Evolutionary conservation across 2,113 vertebrate genomes (phyloP), one percentile per base, ranked within the genome.

Genomic region (Oryzias melastigma): DNA sequence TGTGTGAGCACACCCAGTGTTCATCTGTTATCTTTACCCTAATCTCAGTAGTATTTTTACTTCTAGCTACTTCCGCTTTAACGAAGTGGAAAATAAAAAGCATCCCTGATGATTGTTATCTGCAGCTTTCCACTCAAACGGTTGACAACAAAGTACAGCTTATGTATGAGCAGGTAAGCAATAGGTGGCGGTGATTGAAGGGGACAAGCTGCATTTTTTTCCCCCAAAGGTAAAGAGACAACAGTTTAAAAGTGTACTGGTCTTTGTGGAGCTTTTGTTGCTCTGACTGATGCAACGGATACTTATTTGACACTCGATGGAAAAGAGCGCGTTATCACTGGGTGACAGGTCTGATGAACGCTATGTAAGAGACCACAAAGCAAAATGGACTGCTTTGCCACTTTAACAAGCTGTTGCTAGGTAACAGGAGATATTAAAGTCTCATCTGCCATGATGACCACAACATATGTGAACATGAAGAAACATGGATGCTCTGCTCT

Each of bases 181-280:
- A 60, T 49, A 78, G 73, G 76, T 58, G 60, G 22, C 52, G 10
- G 43, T 76, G 70, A 81, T 60, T 67, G 68, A 83, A 82, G 77
- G 77, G 77, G n/a, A 52, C 60, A 79, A 51, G 60, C 63, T 65
- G 53, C 73, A 62, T 77, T 78, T 77, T 68, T 35, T 12, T 3
- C 57, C 48, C 49, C 52, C 49, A 44, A 63, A 71, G 52, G 69
- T 53, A 74, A 72, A 66, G 55, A 47, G 66, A 43, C 52, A 62
- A 25, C 58, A 65, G 67, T 76, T n/a, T 53, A 53, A 12, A 71
- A 52, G 29, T 50, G 62, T 53, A 53, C 24, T 50, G 41, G 56
- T 43, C 45, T 52, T 58, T 48, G 51, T 51, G 5, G 7, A 52
- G 53, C 70, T 68, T 56, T 46, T 51, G 47, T 53, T 49, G 45